phyloP scores from a whole-genome alignment of 2,113 vertebrate species.

The Dipodomys merriami region DNA sequence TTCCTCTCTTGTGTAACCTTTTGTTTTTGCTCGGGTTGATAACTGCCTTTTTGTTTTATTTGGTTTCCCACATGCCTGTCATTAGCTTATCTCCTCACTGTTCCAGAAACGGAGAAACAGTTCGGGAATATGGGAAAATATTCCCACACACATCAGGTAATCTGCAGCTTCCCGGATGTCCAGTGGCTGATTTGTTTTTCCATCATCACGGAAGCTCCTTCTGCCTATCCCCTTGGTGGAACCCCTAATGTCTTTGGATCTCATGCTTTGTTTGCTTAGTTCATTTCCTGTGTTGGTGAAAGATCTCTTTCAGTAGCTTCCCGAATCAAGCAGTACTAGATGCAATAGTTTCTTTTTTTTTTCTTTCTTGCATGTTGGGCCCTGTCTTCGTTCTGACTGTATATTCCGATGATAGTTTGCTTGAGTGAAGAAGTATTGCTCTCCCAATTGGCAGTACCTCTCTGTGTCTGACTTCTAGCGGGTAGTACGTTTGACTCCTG shows the following conservation, averaged over 20 bases:
- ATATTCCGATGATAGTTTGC: rapidly evolving
- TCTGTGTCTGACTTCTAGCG: neutral
- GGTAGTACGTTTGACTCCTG: too few species aligned
- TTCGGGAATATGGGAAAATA: too few species aligned
- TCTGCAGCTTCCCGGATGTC: neutral
- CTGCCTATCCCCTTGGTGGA: neutral
- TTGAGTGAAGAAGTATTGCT: neutral
- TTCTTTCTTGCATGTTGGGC: too few species aligned
- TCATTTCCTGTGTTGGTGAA: neutral
- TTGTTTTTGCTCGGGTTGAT: neutral
- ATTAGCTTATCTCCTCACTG: neutral
- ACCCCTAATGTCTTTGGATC: neutral
- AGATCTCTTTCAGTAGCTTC: neutral
- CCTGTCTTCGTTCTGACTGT: neutral
- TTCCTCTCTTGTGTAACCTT: neutral
- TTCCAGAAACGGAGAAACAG: neutral
- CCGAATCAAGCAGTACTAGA: neutral
- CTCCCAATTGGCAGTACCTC: neutral
- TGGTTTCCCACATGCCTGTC: neutral
- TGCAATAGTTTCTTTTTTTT: too few species aligned
- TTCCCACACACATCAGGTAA: neutral
- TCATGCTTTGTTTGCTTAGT: neutral
- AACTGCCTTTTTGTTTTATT: neutral
- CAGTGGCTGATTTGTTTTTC: neutral
- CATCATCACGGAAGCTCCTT: neutral